These are phyloP conservation scores for Argyrosomus japonicus DNA, from an alignment of 2,113 vertebrate species.

Conservation along the genomic window DNA sequence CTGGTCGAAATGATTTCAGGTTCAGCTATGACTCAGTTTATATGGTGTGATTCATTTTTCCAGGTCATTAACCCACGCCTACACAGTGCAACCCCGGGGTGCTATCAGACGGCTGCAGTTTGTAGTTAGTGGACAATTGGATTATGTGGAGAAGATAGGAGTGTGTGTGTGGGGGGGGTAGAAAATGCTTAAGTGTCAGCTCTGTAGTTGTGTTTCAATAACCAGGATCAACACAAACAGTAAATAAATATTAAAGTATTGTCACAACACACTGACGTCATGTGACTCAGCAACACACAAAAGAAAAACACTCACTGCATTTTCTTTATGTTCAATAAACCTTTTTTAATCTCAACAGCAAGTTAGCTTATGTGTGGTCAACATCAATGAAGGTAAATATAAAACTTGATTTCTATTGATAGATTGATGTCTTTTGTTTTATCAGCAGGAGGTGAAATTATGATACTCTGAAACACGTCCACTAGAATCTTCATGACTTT, in stretches of 20 bases:
- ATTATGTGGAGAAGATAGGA: constrained; percentile 8
- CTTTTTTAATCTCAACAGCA: constrained; percentile 88
- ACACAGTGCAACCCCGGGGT: constrained; percentile 10
- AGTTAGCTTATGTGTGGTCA: constrained; percentile 89
- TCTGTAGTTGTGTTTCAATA: background rate
- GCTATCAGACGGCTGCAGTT: constrained; percentile 36
- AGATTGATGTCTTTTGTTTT: constrained; percentile 69
- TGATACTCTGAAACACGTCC: constrained; percentile 81
- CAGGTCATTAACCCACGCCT: constrained; percentile 55
- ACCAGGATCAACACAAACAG: background rate
- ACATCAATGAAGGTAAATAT: constrained; percentile 84
- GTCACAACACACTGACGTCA: background rate
- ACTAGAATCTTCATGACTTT: constrained; percentile 82
- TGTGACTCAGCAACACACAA: background rate
- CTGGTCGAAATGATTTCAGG: constrained; percentile 47
- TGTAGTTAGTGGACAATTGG: constrained; percentile 41
- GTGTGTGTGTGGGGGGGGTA: background rate
- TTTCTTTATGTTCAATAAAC: constrained; percentile 79
- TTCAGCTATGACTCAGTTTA: constrained; percentile 64
- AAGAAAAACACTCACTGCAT: constrained; percentile 18
- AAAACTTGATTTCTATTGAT: constrained; percentile 82
- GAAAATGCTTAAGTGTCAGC: constrained; percentile 12
- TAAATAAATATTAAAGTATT: background rate
- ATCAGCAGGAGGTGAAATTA: constrained; percentile 83
- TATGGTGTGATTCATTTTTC: constrained; percentile 61